A percentile compares a stretch with the other conserved stretches of the same genome.
Conservation (phyloP, 1,140 invertebrate genomes). For the Parasteatoda tepidariorum region DNA sequence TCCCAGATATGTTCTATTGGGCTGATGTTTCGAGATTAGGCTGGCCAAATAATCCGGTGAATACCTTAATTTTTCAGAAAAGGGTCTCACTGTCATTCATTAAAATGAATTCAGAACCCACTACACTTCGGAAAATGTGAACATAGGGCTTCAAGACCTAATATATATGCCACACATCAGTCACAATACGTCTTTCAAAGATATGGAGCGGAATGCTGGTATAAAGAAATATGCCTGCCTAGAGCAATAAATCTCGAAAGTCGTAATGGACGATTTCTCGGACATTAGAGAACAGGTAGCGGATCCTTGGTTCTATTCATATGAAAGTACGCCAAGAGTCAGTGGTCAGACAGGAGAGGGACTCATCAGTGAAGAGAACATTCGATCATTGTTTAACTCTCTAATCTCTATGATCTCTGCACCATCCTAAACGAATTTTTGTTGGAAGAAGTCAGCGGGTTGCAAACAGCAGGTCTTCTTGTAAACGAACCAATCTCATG, state of each 20-base stretch:
- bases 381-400: not conserved
- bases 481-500: not conserved
- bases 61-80: not conserved
- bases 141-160: not conserved
- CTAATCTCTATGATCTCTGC: not conserved
- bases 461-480: not conserved
- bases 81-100: not conserved
- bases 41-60: not conserved
- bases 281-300: not conserved
- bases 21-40: not conserved
- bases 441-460: not conserved
- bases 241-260: not conserved
- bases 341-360: not conserved
- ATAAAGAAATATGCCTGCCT: not conserved
- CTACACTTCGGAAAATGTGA: not conserved
- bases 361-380: conserved; percentile 1
- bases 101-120: not conserved
- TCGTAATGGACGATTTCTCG: not conserved
- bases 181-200: not conserved
- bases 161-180: not conserved
- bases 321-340: not conserved
- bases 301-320: not conserved
- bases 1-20: not conserved
- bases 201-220: not conserved
- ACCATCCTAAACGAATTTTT: not conserved